Percentiles rank a stretch among this genome's conserved stretches.
Evolutionary conservation across 2,113 vertebrate genomes (phyloP).

Genomic region (Sylvilagus bachmani): DNA sequence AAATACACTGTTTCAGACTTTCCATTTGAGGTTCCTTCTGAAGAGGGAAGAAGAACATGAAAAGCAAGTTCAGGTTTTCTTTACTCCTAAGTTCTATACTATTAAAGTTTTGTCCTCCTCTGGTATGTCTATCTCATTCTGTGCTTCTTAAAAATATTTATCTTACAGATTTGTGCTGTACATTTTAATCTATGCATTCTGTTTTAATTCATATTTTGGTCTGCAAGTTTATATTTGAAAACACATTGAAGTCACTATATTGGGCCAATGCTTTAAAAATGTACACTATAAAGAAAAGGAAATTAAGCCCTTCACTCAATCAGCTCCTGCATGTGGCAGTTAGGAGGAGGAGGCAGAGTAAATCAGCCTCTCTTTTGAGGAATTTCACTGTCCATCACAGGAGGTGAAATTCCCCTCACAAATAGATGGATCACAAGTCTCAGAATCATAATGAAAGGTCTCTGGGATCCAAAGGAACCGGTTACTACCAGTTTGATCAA

Average conservation of each 20-base stretch:
- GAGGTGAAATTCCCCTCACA: accelerated
- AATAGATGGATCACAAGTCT: accelerated
- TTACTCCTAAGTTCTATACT: background rate
- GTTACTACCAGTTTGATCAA: background rate
- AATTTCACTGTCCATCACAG: accelerated
- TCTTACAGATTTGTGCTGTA: background rate
- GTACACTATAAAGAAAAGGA: background rate
- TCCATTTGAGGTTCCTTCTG: background rate
- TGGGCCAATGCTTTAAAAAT: conserved; percentile 16
- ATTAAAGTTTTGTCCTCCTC: background rate
- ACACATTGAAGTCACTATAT: background rate
- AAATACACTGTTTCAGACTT: background rate
- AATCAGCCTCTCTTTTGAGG: background rate
- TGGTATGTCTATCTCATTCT: background rate
- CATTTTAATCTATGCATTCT: conserved; percentile 13
- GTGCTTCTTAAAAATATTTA: background rate
- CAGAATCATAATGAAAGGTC: accelerated
- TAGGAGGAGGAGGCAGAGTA: too few relatives aligned
- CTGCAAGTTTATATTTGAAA: conserved; percentile 13
- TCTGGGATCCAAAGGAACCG: background rate
- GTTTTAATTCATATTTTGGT: background rate
- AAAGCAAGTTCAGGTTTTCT: background rate
- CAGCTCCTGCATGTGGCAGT: background rate
- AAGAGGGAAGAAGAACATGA: background rate
- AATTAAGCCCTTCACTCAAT: background rate